Evolutionary conservation across 2,888 invertebrate genomes (phyloP).

Genomic region (Caenorhabditis sp.): DNA sequence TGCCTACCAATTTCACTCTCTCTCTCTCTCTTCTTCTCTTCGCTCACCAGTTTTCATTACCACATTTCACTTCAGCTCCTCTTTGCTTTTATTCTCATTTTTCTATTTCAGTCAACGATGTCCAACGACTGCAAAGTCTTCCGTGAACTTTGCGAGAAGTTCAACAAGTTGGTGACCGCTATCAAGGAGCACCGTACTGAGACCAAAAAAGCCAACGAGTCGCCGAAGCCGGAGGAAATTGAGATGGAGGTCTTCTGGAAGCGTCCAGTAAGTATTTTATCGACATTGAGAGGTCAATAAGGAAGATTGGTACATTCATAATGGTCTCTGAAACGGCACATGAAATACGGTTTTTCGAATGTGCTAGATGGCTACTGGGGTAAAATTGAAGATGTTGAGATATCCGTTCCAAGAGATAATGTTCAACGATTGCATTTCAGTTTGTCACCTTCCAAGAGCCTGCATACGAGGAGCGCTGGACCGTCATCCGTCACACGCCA

Average conservation of each 20-base stretch:
- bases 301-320: no score
- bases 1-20: no score
- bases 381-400: no score
- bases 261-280: constrained; percentile 3
- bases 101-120: background rate
- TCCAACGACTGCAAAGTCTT: constrained; percentile 19
- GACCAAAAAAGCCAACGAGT: background rate
- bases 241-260: constrained; percentile 23
- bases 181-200: constrained; percentile 16
- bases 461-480: background rate
- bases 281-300: no score
- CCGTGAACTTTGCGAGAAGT: constrained; percentile 3
- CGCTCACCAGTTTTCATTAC: no score
- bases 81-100: no score
- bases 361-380: no score
- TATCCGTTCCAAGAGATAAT: background rate
- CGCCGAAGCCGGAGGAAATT: constrained; percentile 17
- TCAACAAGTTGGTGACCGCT: background rate
- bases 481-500: background rate
- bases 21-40: no score
- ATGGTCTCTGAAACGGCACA: no score
- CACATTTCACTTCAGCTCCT: no score
- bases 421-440: background rate
- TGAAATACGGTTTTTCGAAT: no score
- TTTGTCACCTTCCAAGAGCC: background rate